These are phyloP conservation scores for Sylvilagus bachmani DNA, from an alignment of 2,113 vertebrate genomes.

Conservation along the genomic window DNA sequence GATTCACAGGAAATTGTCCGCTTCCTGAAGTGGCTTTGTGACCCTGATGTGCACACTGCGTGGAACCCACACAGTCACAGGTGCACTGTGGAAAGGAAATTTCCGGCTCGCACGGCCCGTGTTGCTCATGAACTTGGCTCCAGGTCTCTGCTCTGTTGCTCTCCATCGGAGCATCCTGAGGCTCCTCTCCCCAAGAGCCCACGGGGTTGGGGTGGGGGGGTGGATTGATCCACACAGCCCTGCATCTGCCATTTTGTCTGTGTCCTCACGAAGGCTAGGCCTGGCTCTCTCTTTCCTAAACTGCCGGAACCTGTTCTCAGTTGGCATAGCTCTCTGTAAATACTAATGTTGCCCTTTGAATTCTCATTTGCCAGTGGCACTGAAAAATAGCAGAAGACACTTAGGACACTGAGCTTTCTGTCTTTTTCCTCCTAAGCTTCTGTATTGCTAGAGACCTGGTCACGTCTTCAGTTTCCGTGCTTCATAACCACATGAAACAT, in stretches of 20 bases:
- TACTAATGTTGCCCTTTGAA: not conserved
- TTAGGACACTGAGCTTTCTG: not conserved
- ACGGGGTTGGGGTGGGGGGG: not conserved
- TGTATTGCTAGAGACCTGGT: not conserved
- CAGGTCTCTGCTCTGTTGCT: not conserved
- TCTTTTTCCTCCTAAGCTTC: not conserved
- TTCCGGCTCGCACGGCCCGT: accelerated
- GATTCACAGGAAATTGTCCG: not conserved
- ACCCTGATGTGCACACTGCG: not conserved
- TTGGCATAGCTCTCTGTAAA: conserved; percentile 59
- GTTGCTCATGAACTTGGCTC: not conserved
- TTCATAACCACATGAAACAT: not conserved
- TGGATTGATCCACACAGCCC: not conserved
- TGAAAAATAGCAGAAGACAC: conserved; percentile 61
- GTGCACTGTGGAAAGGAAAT: not conserved
- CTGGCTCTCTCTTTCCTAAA: conserved; percentile 25
- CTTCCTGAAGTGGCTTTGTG: not conserved
- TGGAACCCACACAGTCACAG: not conserved
- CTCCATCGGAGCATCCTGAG: not conserved
- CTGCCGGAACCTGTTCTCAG: conserved; percentile 40
- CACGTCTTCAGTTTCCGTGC: conserved; percentile 9
- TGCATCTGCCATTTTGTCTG: not conserved
- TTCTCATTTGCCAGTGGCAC: conserved; percentile 57
- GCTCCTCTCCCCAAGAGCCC: conserved; percentile 6
- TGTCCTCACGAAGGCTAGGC: not conserved